Evolutionary conservation across 2,797 vertebrate genomes (phyloP).

Genomic region (Galaxias olidus): DNA sequence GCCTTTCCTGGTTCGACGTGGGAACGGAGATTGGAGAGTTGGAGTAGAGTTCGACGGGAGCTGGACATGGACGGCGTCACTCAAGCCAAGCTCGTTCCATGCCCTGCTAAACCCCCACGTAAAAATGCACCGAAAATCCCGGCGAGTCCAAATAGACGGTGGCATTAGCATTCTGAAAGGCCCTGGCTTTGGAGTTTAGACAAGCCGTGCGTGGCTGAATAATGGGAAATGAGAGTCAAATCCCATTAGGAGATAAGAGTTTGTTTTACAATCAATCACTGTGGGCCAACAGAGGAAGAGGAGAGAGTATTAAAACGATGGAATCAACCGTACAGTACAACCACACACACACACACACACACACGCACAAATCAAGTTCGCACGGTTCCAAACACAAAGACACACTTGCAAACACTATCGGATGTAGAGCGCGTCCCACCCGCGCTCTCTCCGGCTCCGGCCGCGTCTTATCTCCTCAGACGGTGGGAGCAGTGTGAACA

Average conservation of each 20-base stretch:
- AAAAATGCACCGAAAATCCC: no score
- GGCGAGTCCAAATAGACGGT: constrained; percentile 34
- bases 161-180: constrained; percentile 41
- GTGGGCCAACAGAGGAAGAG: constrained; percentile 33
- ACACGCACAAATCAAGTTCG: not conserved
- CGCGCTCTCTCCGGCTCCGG: not conserved
- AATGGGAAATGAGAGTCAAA: constrained; percentile 48
- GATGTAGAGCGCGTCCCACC: no score
- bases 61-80: no score
- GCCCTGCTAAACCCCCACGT: no score
- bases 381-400: not conserved
- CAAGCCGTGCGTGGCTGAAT: constrained; percentile 30
- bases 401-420: constrained; percentile 17
- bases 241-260: constrained; percentile 46
- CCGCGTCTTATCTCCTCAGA: constrained; percentile 31
- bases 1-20: no score
- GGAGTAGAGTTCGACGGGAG: no score
- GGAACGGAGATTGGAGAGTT: no score
- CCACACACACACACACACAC: not conserved
- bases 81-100: no score
- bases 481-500: constrained; percentile 24
- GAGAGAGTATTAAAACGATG: constrained; percentile 29
- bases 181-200: constrained; percentile 19
- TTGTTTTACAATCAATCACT: constrained; percentile 30
- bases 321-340: constrained; percentile 28